Percentiles rank a stretch among this genome's conserved stretches.
Evolutionary conservation across 2,113 vertebrate genomes (phyloP).

Genomic region (Rynchops niger): DNA sequence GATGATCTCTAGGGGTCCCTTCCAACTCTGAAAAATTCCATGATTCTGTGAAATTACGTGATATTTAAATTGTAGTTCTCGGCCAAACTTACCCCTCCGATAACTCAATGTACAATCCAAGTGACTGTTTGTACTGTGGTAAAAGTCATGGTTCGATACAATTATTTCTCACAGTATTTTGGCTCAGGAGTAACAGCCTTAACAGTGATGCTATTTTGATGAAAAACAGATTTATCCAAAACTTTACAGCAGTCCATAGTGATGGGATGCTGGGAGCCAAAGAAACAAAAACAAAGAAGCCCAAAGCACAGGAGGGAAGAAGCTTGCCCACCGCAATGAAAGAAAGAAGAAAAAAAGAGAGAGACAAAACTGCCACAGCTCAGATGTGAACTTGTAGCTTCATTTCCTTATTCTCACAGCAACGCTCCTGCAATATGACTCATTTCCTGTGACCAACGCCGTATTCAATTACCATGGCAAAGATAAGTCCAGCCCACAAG

Average conservation of each 20-base stretch:
- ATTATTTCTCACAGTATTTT: neutral
- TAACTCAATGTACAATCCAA: neutral
- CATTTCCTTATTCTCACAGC: neutral
- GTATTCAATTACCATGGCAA: neutral
- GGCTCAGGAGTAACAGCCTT: neutral
- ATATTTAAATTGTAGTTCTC: neutral
- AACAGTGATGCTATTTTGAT: neutral
- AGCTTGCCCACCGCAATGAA: neutral
- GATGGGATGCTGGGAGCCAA: neutral
- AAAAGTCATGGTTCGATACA: neutral
- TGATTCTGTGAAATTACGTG: no score
- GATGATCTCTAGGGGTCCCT: no score
- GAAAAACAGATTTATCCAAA: neutral
- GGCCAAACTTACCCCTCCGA: neutral
- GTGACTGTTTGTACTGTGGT: neutral
- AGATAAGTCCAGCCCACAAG: neutral
- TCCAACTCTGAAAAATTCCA: no score
- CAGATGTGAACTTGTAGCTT: neutral
- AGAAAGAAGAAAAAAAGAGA: neutral
- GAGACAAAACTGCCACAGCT: neutral
- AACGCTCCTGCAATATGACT: neutral
- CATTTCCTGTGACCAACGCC: neutral
- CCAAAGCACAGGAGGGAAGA: neutral
- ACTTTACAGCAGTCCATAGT: neutral
- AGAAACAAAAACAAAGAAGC: neutral